Evolutionary conservation across 2,797 vertebrate species (phyloP).

Genomic region (Glyptemys insculpta): DNA sequence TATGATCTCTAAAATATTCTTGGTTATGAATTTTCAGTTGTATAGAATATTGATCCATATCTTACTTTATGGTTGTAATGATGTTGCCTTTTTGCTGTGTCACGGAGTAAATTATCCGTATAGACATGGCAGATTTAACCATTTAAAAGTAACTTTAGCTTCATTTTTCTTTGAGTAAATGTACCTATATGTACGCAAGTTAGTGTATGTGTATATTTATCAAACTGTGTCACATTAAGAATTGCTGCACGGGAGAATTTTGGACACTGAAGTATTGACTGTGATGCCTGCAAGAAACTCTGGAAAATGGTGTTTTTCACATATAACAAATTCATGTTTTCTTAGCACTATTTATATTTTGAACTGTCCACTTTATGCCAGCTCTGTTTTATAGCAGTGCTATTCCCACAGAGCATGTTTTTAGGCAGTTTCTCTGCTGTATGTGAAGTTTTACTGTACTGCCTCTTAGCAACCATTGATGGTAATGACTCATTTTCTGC

Average conservation of each 20-base stretch:
- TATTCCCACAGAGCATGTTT: background rate
- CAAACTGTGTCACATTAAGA: background rate
- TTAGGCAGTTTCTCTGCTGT: background rate
- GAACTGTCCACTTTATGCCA: background rate
- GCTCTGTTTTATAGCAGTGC: background rate
- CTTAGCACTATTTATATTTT: background rate
- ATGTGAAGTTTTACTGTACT: background rate
- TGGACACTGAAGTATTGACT: background rate
- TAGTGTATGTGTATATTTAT: background rate
- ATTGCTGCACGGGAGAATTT: background rate
- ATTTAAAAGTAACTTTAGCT: background rate
- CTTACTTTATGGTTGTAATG: background rate
- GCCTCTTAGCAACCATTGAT: background rate
- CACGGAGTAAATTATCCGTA: background rate
- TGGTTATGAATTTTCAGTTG: background rate
- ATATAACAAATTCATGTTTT: background rate
- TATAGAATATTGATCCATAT: background rate
- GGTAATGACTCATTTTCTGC: conserved; percentile 27
- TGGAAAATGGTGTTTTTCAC: background rate
- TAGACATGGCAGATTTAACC: background rate
- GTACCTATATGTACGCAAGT: background rate
- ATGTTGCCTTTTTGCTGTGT: background rate
- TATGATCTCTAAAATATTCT: background rate
- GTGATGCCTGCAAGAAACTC: background rate
- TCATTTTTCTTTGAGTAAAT: background rate